phyloP scores from a whole-genome alignment of 2,888 invertebrate genomes.

The Drosophila phalerata region DNA sequence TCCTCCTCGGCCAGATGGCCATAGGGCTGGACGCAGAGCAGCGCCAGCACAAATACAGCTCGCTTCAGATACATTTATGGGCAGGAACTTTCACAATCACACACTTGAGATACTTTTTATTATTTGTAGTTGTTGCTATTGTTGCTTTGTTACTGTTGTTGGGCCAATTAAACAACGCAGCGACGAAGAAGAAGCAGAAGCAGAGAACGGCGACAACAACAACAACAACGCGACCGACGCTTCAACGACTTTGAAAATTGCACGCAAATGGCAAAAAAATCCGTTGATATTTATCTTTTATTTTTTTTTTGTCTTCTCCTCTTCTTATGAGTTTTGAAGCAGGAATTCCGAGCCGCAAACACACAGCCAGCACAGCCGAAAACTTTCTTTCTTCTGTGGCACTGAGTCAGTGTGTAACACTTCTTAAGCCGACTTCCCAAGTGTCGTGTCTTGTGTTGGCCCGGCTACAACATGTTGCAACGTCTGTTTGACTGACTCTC shows the following conservation, averaged over 20 bases:
- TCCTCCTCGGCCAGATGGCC: constrained; percentile 85
- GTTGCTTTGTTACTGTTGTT: constrained; percentile 35
- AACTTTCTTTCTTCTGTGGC: constrained; percentile 85
- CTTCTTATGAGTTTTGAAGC: not conserved
- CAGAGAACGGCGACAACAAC: constrained; percentile 26
- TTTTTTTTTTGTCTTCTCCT: no score
- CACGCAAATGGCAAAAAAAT: constrained; percentile 44
- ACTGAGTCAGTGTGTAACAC: constrained; percentile 76
- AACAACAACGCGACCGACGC: constrained; percentile 51
- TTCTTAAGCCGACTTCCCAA: constrained; percentile 80
- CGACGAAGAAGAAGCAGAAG: constrained; percentile 22
- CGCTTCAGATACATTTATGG: constrained; percentile 79
- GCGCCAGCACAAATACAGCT: constrained; percentile 73
- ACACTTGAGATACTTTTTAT: constrained; percentile 68
- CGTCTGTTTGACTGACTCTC: constrained; percentile 6
- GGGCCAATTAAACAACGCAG: constrained; percentile 74
- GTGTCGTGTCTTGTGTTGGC: constrained; percentile 7
- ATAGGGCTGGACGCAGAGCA: constrained; percentile 80
- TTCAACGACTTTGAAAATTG: constrained; percentile 56
- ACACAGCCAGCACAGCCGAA: constrained; percentile 82
- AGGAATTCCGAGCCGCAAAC: not conserved
- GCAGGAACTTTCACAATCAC: constrained; percentile 83
- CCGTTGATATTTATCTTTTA: constrained; percentile 39
- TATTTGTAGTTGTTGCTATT: constrained; percentile 32
- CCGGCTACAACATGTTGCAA: constrained; percentile 50